Base-by-base conservation (phyloP, 2,113 vertebrate species). In the Pavo muticus region DNA sequence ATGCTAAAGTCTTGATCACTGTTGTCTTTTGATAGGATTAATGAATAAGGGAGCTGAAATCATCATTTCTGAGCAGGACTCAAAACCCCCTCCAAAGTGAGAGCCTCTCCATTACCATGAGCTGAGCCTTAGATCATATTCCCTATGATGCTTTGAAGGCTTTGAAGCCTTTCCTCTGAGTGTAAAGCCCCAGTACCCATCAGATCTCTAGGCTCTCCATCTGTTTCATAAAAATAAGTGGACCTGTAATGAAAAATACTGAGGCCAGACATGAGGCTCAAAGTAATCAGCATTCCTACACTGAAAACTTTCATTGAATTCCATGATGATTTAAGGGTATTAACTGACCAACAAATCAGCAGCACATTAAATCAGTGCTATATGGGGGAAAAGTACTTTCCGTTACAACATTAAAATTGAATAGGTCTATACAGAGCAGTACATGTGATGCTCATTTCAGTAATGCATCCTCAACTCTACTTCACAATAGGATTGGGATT, bases 351-450 rank as follows among this genome's bases (percentile, higher is more conserved):
- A 44, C 48, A 59, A 4, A 7, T 56, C 70, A 52, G 37, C 0
- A 0, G 20, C 52, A 63, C 40, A 32, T 76, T 83, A 74, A 88
- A 77, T 76, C 64, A n/a, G 7, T 4, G 27, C 10, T 85, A 18
- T 37, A 45, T 9, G 21, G 42, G 37, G 69, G 87, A 50, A 67
- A 85, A 89, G 50, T 18, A 24, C 71, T 60, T 67, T 32, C 24
- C 23, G 7, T 30, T 32, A 6, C 20, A 42, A 2, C 16, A 15
- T 48, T 47, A 14, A 13, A 60, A 7, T 30, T 17, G 44, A 64
- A 3, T 27, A 61, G 44, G 7, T 47, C 59, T 27, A 4, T 1
- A 4, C 8, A 67, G 25, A 13, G 2, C 29, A 11, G 5, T 0
- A 14, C 18, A 7, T 20, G 6, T 3, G 24, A 18, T 17, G 64